Evolutionary conservation across 2,888 invertebrate genomes (phyloP).

Genomic region (Epirrita christyi): DNA sequence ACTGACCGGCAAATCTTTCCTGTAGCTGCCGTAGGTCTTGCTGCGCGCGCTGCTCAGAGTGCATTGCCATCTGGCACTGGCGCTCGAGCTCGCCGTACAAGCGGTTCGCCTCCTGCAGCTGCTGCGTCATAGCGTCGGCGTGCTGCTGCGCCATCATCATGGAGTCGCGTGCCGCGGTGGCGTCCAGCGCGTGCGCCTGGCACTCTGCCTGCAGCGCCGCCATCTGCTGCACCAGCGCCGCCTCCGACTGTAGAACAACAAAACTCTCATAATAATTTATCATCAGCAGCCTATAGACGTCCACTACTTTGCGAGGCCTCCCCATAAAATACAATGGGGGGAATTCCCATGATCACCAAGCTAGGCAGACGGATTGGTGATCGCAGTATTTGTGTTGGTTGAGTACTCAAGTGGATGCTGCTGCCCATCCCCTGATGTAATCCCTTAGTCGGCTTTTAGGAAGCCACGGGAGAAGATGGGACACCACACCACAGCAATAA

Average conservation of each 20-base stretch:
- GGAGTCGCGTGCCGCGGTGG: conserved; percentile 67
- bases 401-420: too few relatives aligned
- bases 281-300: too few relatives aligned
- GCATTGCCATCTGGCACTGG: conserved; percentile 70
- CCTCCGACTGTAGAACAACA: conserved; percentile 56
- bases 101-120: conserved; percentile 84
- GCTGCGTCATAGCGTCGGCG: conserved; percentile 77
- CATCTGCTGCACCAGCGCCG: conserved; percentile 69
- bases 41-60: conserved; percentile 76
- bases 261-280: too few relatives aligned
- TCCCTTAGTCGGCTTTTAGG: too few relatives aligned
- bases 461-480: too few relatives aligned
- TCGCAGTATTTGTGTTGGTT: too few relatives aligned
- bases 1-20: conserved; percentile 60
- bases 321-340: too few relatives aligned
- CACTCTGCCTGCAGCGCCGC: conserved; percentile 74
- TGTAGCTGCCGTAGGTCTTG: conserved; percentile 81
- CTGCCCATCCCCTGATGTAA: too few relatives aligned
- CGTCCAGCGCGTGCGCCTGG: conserved; percentile 62
- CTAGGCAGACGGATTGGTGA: too few relatives aligned
- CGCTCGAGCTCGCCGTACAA: conserved; percentile 82
- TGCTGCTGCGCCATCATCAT: conserved; percentile 80
- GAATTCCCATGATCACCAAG: too few relatives aligned
- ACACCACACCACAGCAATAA: too few relatives aligned
- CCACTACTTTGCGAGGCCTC: too few relatives aligned